A percentile compares a stretch with the other conserved stretches of the same genome.
Conservation (phyloP, 2,113 vertebrate genomes). For the Brachypteracias leptosomus region DNA sequence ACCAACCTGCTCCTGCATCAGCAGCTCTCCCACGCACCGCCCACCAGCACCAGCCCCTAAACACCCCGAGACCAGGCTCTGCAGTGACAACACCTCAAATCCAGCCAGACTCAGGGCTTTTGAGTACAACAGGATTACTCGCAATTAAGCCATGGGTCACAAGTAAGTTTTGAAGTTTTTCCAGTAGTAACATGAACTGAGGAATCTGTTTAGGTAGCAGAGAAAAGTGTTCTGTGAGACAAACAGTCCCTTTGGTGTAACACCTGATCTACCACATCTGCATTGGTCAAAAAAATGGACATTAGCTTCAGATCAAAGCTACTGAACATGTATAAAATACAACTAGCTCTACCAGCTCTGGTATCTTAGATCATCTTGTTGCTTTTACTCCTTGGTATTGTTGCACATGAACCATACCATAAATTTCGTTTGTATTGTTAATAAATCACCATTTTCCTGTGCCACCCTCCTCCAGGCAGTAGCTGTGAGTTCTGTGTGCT, state of each 20-base stretch:
- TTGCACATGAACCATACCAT: neutral
- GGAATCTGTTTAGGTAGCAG: neutral
- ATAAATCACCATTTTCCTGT: neutral
- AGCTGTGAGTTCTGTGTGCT: neutral
- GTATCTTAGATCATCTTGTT: neutral
- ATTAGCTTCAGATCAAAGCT: neutral
- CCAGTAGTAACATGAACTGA: neutral
- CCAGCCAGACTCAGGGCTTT: rapidly evolving
- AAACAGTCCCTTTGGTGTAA: rapidly evolving
- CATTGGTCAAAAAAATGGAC: neutral
- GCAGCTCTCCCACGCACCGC: neutral
- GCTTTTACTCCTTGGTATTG: neutral
- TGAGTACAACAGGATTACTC: rapidly evolving
- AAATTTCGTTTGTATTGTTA: neutral
- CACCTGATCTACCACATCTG: rapidly evolving
- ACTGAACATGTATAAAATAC: neutral
- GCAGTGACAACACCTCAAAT: no score
- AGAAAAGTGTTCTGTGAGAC: neutral
- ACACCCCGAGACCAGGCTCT: neutral
- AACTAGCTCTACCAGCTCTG: neutral
- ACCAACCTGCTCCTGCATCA: no score
- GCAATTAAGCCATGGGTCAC: neutral
- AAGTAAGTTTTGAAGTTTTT: neutral
- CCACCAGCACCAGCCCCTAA: neutral
- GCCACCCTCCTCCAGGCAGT: neutral